phyloP scores from a whole-genome alignment of 2,888 invertebrate species.

The Drosophila neutralis region DNA sequence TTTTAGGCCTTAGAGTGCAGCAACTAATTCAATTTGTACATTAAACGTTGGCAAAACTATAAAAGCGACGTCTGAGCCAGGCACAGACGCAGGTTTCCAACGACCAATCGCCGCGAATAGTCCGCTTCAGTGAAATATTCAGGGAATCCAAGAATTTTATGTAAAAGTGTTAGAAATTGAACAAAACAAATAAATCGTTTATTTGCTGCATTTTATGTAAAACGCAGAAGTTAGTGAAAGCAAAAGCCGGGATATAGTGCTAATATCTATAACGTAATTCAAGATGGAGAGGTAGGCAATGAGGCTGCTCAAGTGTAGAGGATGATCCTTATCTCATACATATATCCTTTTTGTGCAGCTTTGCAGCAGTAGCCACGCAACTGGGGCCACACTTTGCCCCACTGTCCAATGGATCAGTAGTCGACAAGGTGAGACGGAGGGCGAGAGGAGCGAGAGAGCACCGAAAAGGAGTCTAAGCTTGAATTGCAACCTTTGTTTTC shows the following conservation, averaged over 20 bases:
- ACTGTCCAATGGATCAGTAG: constrained; percentile 90
- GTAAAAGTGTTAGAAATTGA: constrained; percentile 76
- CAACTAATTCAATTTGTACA: constrained; percentile 74
- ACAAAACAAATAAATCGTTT: constrained; percentile 40
- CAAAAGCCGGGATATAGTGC: constrained; percentile 71
- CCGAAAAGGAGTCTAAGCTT: neutral
- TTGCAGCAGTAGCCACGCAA: constrained; percentile 65
- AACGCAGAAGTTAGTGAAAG: constrained; percentile 56
- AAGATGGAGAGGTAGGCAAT: constrained; percentile 80
- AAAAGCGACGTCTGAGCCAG: constrained; percentile 58
- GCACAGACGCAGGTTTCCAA: constrained; percentile 75
- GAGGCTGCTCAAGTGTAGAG: neutral
- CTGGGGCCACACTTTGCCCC: constrained; percentile 85
- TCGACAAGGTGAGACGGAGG: constrained; percentile 88
- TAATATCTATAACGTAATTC: constrained; percentile 31
- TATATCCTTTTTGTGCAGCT: constrained; percentile 43
- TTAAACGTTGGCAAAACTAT: constrained; percentile 61
- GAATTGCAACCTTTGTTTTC: neutral
- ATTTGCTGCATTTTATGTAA: constrained; percentile 81
- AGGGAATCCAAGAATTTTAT: constrained; percentile 49
- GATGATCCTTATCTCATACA: neutral
- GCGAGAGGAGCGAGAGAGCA: neutral
- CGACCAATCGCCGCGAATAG: constrained; percentile 80
- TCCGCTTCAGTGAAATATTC: constrained; percentile 76
- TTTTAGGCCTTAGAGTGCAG: constrained; percentile 55